Base-by-base conservation (phyloP, 2,888 invertebrate species). In the Eudasyphora cyanicolor region DNA sequence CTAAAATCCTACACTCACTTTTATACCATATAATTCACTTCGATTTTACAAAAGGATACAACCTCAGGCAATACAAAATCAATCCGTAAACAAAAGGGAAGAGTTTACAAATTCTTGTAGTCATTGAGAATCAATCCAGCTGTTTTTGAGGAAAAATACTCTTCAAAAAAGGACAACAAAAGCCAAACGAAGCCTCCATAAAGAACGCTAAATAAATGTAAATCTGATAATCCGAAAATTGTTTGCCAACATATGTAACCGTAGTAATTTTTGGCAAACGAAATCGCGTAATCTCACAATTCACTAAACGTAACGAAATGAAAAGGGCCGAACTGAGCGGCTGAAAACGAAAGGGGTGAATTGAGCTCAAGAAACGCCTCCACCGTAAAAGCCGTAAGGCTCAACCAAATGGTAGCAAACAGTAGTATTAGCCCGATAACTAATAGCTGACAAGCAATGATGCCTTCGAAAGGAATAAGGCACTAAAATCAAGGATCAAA, bases 181-280 rank as follows among this genome's bases (percentile, higher is more conserved):
- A 82, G 27, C 42, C 71, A 49, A 82, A n/a, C n/a, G n/a, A n/a
- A n/a, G n/a, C n/a, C n/a, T n/a, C n/a, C n/a, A n/a, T n/a, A n/a
- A n/a, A n/a, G n/a, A 77, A 70, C 57, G 27, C 27, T 49, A 76
- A 83, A 69, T 82, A 51, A 79, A 84, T 86, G 70, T 79, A 85
- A 86, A 86, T 84, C 85, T 82, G 82, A 85, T 86, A 86, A 86
- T 85, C 85, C 82, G 82, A 83, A 86, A 86, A 86, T 86, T 86
- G 85, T 76, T 79, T 81, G 73, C 60, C 79, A 81, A 85, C 86
- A 86, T 86, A 84, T 84, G 84, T 74, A 77, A 82, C 80, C 60
- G 70, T 71, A 80, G 86, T 70, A 86, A 86, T 86, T 85, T 76
- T 45, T 77, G 77, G 19, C 27, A n/a, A 54, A 10, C 38, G 67